Evolutionary conservation across 2,888 invertebrate genomes (phyloP), one percentile per base, ranked within the genome.

Genomic region (Papilio gigon): DNA sequence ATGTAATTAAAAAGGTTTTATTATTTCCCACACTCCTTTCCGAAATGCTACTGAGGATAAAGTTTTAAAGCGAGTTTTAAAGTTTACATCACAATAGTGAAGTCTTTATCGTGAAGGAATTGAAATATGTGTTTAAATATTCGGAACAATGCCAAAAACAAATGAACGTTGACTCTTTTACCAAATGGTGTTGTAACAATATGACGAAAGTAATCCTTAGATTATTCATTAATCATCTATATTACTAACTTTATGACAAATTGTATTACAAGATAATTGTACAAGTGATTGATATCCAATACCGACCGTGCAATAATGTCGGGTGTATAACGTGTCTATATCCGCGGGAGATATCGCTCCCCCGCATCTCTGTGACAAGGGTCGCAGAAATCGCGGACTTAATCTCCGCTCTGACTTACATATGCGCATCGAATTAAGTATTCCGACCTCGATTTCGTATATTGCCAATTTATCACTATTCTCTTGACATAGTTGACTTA

Each of bases 331-430:
- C 30, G 47, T 59, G 72, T 73, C 58, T 63, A 33, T 79, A 77
- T 77, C 79, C 77, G 77, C 77, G 77, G 75, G 70, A 78, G 78
- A 82, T 83, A 85, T 83, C 80, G 77, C 77, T 78, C 76, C 78
- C 81, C 81, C 80, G 79, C 81, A 85, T 84, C 84, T 84, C 80
- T 84, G 72, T 87, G 87, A 33, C 74, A 87, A 22, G 81, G 87
- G 63, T 79, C 84, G 2, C 72, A 84, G 91, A 72, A 72, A 74
- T 73, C 73, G 73, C 74, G 81, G 82, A 85, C 85, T 82, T 79
- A 80, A 86, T 84, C 81, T 82, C 72, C 74, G 76, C 78, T 74
- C 74, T 76, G 77, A 76, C 74, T 78, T 78, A 83, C 83, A 83
- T 74, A 75, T 75, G 72, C 72, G 72, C 73, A 67, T 61, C 65